phyloP scores from a whole-genome alignment of 2,888 invertebrate genomes.

The Cetonia aurata region DNA sequence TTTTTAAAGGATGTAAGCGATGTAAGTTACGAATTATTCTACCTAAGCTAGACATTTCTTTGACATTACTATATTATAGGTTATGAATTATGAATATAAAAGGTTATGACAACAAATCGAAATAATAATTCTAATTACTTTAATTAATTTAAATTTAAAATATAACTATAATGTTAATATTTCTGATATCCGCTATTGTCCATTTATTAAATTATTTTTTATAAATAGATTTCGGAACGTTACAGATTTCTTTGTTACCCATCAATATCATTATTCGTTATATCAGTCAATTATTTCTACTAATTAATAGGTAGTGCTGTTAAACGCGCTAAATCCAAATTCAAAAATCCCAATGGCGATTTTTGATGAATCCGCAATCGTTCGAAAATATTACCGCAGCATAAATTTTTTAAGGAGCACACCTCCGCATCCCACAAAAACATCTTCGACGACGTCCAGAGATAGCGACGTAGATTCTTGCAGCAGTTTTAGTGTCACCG shows the following conservation, averaged over 20 bases:
- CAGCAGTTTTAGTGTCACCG: slow-evolving; percentile 11
- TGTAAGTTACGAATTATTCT: slow-evolving; percentile 39
- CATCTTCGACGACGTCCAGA: not conserved
- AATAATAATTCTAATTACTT: too few species aligned
- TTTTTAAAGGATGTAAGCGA: slow-evolving; percentile 33
- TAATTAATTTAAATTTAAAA: too few species aligned
- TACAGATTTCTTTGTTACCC: slow-evolving; percentile 3
- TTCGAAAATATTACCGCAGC: slow-evolving; percentile 27
- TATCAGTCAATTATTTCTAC: not conserved
- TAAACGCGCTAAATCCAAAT: not conserved
- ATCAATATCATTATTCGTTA: too few species aligned
- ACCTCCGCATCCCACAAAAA: slow-evolving; percentile 2
- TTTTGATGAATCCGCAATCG: slow-evolving; percentile 21
- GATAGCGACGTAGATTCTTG: slow-evolving; percentile 22
- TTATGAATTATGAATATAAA: not conserved
- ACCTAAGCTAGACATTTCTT: slow-evolving; percentile 36
- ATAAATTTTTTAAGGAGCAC: slow-evolving; percentile 25
- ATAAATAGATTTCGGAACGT: not conserved
- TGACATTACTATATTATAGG: not conserved
- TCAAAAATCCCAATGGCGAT: slow-evolving; percentile 4
- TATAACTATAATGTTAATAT: too few species aligned
- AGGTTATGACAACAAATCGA: slow-evolving; percentile 18
- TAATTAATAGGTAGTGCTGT: not conserved
- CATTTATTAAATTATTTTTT: too few species aligned
- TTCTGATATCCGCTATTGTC: too few species aligned